Evolutionary conservation across 2,797 vertebrate genomes (phyloP).

Genomic region (Malurus leucopterus): DNA sequence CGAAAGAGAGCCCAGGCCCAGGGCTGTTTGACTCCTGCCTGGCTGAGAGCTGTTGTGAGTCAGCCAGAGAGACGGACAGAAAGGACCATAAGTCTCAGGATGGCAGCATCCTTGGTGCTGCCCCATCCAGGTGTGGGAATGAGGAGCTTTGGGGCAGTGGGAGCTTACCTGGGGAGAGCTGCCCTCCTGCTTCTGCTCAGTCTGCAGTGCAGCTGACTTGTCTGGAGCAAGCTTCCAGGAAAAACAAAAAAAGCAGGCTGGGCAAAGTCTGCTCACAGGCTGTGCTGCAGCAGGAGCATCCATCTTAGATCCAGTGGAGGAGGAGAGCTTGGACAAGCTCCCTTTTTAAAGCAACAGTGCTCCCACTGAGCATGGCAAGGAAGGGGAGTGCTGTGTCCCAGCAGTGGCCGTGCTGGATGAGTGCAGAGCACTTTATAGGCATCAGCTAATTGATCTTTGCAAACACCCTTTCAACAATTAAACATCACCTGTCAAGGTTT

Average conservation of each 20-base stretch:
- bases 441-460: background rate
- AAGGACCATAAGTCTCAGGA: slow-evolving; percentile 43
- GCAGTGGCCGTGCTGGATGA: rapidly evolving
- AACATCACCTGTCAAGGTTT: background rate
- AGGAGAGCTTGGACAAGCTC: slow-evolving; percentile 59
- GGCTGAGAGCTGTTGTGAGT: slow-evolving; percentile 24
- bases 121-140: slow-evolving; percentile 1
- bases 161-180: slow-evolving; percentile 59
- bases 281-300: slow-evolving; percentile 64
- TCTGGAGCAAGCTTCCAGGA: slow-evolving; percentile 68
- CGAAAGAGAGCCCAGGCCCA: background rate
- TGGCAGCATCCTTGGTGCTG: slow-evolving; percentile 29
- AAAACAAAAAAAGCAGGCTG: slow-evolving; percentile 72
- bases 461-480: background rate
- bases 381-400: background rate
- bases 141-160: background rate
- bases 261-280: slow-evolving; percentile 67
- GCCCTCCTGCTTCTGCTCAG: slow-evolving; percentile 47
- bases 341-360: slow-evolving; percentile 68
- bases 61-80: background rate
- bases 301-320: slow-evolving; percentile 59
- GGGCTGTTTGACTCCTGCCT: background rate
- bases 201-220: slow-evolving; percentile 58
- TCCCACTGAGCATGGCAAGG: slow-evolving; percentile 26
- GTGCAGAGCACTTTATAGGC: background rate